phyloP scores from a whole-genome alignment of 2,113 vertebrate species.

The Symphodus melops region DNA sequence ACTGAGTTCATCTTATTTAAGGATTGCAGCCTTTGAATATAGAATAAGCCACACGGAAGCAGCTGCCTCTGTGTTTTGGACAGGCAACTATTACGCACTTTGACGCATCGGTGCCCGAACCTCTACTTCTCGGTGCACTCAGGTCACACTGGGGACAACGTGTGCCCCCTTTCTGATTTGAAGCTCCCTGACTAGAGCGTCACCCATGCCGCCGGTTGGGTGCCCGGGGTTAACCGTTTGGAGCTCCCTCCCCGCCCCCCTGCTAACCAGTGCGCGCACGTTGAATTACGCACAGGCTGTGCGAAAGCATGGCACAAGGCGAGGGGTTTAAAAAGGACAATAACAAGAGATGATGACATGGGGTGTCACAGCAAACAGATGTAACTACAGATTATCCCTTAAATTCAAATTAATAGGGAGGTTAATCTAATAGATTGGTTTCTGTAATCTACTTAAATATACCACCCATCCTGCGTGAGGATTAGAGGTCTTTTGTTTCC shows the following conservation, averaged over 20 bases:
- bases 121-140: constrained; percentile 1
- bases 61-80: constrained; percentile 28
- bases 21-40: constrained; percentile 32
- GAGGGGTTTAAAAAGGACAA: constrained; percentile 61
- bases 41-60: constrained; percentile 37
- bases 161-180: constrained; percentile 48
- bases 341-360: constrained; percentile 72
- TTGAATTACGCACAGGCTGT: constrained; percentile 64
- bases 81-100: constrained; percentile 37
- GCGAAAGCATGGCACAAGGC: constrained; percentile 53
- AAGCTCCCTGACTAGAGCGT: constrained; percentile 37
- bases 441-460: constrained; percentile 67
- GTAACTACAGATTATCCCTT: constrained; percentile 71
- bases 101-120: constrained; percentile 58
- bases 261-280: constrained; percentile 39
- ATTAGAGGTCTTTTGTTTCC: constrained; percentile 65
- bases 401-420: constrained; percentile 67
- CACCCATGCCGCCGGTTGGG: constrained; percentile 48
- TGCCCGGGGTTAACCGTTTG: constrained; percentile 47
- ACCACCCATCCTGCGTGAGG: constrained; percentile 52
- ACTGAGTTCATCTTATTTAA: constrained; percentile 71
- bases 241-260: constrained; percentile 34
- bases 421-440: constrained; percentile 72
- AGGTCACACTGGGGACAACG: constrained; percentile 73
- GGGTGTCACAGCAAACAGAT: constrained; percentile 74